These are phyloP conservation scores for Halichoeres trimaculatus DNA, from an alignment of 2,113 vertebrate species.

Conservation along the genomic window DNA sequence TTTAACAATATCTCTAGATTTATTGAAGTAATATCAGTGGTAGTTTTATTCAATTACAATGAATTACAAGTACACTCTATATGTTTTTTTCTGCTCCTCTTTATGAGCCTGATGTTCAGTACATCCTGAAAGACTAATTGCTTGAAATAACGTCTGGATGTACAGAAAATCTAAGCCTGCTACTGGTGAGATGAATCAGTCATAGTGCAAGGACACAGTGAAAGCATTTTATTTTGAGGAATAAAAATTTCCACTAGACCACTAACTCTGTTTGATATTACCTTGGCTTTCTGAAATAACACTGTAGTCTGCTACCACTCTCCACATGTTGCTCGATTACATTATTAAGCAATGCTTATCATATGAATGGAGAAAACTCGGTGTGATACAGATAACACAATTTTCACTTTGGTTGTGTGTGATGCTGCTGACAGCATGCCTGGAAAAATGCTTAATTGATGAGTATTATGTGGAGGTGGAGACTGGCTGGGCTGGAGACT, in stretches of 20 bases:
- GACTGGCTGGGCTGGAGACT: too few species aligned
- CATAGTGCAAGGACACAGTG: neutral
- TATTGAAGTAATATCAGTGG: conserved; percentile 49
- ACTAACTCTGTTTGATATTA: too few species aligned
- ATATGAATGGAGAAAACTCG: too few species aligned
- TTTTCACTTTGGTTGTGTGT: too few species aligned
- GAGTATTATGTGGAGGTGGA: too few species aligned
- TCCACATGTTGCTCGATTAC: too few species aligned
- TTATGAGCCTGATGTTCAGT: conserved; percentile 5
- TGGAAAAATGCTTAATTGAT: too few species aligned
- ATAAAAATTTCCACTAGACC: neutral
- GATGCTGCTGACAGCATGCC: too few species aligned
- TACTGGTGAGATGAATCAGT: conserved; percentile 5
- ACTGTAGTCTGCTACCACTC: too few species aligned
- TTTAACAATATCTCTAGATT: conserved; percentile 52
- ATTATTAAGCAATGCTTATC: too few species aligned
- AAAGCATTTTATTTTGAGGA: neutral
- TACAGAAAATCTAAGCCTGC: neutral
- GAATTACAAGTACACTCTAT: conserved; percentile 15
- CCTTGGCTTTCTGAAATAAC: too few species aligned
- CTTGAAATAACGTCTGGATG: conserved; percentile 26
- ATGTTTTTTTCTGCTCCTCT: conserved; percentile 11
- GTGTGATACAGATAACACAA: too few species aligned
- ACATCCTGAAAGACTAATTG: conserved; percentile 10
- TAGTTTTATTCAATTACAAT: conserved; percentile 34